These are phyloP conservation scores for Struthio camelus DNA, from an alignment of 2,113 vertebrate species.

Conservation along the genomic window DNA sequence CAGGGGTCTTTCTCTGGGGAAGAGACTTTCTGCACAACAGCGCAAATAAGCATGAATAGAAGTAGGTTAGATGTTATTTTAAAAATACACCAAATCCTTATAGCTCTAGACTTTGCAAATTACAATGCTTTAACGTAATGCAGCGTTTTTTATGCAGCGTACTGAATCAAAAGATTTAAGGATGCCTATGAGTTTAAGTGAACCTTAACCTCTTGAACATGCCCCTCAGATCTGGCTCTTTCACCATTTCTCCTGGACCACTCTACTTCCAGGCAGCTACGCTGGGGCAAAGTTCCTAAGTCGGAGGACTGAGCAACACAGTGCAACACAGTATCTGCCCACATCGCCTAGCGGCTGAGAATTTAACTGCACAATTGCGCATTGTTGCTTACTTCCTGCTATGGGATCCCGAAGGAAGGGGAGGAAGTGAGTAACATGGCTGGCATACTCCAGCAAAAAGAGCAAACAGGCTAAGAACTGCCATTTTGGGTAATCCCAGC, in stretches of 20 bases:
- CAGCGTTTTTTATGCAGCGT: background rate
- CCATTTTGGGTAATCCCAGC: background rate
- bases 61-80: background rate
- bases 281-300: fast-evolving
- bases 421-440: constrained; percentile 53
- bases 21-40: background rate
- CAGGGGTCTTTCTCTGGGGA: background rate
- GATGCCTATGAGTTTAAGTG: background rate
- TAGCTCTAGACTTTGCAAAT: background rate
- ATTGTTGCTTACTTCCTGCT: constrained; percentile 51
- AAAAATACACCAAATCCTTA: background rate
- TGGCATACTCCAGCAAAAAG: background rate
- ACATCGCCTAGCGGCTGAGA: background rate
- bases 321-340: background rate
- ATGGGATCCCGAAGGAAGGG: background rate
- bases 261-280: background rate
- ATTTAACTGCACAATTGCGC: background rate
- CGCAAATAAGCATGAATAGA: background rate
- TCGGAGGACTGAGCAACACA: background rate
- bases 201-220: background rate
- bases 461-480: background rate
- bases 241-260: background rate
- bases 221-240: background rate
- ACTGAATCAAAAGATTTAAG: background rate
- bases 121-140: background rate